Conservation (phyloP, 2,888 invertebrate genomes). For the Luperina nickerlii region DNA sequence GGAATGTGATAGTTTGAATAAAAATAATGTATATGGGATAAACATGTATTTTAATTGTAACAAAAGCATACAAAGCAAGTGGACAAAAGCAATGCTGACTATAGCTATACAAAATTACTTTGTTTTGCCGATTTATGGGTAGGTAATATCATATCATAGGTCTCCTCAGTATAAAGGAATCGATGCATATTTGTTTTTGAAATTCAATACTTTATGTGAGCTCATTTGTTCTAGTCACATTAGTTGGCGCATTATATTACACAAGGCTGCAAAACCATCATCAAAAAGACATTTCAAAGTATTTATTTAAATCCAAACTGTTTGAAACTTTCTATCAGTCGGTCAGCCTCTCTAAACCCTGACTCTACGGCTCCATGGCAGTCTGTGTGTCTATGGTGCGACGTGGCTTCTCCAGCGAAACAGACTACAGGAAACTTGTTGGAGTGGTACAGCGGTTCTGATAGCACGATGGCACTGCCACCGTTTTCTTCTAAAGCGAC, state of each 20-base stretch:
- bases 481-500: slow-evolving; percentile 89
- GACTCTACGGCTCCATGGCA: slow-evolving; percentile 94
- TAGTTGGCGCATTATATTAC: too few relatives aligned
- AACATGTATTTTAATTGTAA: slow-evolving; percentile 17
- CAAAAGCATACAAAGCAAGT: slow-evolving; percentile 27
- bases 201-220: too few relatives aligned
- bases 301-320: slow-evolving; percentile 46
- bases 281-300: slow-evolving; percentile 18
- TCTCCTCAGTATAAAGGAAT: too few relatives aligned
- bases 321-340: slow-evolving; percentile 84
- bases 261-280: not conserved
- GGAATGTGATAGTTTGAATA: slow-evolving; percentile 13
- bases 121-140: too few relatives aligned
- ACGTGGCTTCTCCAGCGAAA: slow-evolving; percentile 93
- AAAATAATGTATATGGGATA: not conserved
- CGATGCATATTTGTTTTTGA: too few relatives aligned
- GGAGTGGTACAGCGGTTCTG: slow-evolving; percentile 87
- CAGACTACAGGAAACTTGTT: slow-evolving; percentile 87
- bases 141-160: too few relatives aligned
- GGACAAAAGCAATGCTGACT: not conserved
- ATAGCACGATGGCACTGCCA: slow-evolving; percentile 89
- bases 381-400: slow-evolving; percentile 91
- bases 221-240: too few relatives aligned
- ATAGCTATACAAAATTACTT: too few relatives aligned
- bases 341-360: slow-evolving; percentile 93